These are phyloP conservation scores for Myiagra hebetior DNA, from an alignment of 2,113 vertebrate species.

Conservation along the genomic window DNA sequence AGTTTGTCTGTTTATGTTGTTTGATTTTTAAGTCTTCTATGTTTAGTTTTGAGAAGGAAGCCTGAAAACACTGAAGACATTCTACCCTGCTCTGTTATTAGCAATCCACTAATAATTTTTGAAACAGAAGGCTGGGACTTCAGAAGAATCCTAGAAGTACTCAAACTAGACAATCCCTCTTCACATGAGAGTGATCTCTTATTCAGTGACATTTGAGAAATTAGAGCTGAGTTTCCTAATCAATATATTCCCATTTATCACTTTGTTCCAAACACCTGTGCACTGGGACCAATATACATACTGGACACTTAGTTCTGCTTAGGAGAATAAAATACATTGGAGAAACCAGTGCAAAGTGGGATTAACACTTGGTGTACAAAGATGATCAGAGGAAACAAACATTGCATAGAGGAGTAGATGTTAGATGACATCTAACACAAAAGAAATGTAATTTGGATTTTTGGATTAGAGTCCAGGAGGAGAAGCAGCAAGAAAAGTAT, in stretches of 20 bases:
- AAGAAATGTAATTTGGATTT: neutral
- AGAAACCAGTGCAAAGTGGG: neutral
- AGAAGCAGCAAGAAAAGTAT: neutral
- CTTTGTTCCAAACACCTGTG: neutral
- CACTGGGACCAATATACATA: neutral
- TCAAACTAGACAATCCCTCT: neutral
- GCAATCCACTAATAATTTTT: neutral
- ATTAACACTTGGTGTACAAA: neutral
- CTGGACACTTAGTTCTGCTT: neutral
- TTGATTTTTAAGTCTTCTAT: neutral
- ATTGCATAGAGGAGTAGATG: neutral
- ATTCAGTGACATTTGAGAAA: slow-evolving; percentile 23
- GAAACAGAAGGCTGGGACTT: neutral
- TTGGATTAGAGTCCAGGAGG: neutral
- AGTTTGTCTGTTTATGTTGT: too few relatives aligned
- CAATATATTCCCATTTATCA: neutral
- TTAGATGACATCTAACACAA: neutral
- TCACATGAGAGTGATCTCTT: neutral
- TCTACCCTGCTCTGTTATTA: neutral
- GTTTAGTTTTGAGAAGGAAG: neutral
- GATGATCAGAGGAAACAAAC: neutral
- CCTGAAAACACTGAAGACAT: neutral
- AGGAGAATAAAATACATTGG: neutral
- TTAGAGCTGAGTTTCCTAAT: neutral
- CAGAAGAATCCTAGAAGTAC: neutral